Percentiles rank a stretch among this genome's conserved stretches.
These are phyloP conservation scores for Cichladusa arquata DNA, from an alignment of 2,113 vertebrate genomes.

Conservation along the genomic window DNA sequence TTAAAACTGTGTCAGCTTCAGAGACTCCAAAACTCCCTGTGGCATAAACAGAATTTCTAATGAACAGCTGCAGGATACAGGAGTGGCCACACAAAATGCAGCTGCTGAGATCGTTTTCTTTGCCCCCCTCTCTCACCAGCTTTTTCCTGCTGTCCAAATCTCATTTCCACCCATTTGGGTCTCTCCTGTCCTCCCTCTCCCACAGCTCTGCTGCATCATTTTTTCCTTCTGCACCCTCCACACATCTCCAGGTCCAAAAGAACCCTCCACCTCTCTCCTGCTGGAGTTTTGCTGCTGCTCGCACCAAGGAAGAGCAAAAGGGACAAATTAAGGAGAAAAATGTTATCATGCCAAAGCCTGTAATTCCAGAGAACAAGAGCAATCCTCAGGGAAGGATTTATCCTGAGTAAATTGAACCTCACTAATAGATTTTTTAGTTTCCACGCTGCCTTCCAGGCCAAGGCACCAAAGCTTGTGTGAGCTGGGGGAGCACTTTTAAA, in stretches of 20 bases:
- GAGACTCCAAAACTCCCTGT: conserved; percentile 44
- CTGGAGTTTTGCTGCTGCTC: background rate
- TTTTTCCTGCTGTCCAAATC: background rate
- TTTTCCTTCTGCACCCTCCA: background rate
- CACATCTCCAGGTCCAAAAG: background rate
- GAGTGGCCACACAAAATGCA: background rate
- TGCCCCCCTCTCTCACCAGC: background rate
- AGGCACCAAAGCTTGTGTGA: background rate
- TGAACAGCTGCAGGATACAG: conserved; percentile 62
- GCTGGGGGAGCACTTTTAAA: background rate
- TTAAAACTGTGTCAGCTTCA: conserved; percentile 62
- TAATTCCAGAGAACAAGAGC: background rate
- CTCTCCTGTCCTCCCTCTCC: background rate
- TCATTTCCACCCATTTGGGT: background rate
- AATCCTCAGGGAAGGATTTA: conserved; percentile 4
- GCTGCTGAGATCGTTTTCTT: background rate
- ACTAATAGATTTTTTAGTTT: conserved; percentile 2
- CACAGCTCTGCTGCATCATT: background rate
- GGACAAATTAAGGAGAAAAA: background rate
- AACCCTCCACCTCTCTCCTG: background rate
- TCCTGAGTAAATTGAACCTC: background rate
- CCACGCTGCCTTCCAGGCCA: background rate
- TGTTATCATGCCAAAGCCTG: background rate
- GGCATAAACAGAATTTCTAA: conserved; percentile 61
- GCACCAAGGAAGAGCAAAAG: background rate